Evolutionary conservation across 1,140 invertebrate species (phyloP).

Genomic region (Drosophila quadrilineata): DNA sequence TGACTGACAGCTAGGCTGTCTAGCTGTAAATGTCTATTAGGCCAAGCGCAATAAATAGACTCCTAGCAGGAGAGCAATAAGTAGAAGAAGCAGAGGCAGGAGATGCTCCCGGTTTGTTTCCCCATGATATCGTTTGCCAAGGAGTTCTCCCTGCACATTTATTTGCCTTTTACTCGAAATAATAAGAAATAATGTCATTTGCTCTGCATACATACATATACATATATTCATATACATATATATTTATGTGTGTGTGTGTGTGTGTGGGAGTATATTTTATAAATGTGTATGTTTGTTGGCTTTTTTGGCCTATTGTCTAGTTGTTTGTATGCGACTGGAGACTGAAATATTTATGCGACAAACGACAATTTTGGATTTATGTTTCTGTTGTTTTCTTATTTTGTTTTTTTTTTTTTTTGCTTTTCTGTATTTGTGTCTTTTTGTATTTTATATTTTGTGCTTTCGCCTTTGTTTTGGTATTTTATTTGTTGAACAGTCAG

Average conservation of each 20-base stretch:
- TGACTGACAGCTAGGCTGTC: neutral
- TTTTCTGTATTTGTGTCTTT: too few relatives aligned
- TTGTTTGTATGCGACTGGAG: constrained; percentile 9
- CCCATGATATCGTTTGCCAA: too few relatives aligned
- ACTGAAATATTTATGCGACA: constrained; percentile 79
- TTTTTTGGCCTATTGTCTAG: constrained; percentile 58
- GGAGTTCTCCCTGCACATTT: constrained; percentile 57
- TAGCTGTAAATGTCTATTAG: constrained; percentile 10
- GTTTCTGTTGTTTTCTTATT: constrained; percentile 24
- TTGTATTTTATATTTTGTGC: too few relatives aligned
- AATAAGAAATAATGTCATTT: constrained; percentile 77
- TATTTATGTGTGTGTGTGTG: too few relatives aligned
- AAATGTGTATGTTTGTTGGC: too few relatives aligned
- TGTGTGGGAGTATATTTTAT: too few relatives aligned
- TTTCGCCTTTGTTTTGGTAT: too few relatives aligned
- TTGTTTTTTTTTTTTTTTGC: neutral
- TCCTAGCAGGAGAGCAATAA: too few relatives aligned
- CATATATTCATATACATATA: too few relatives aligned
- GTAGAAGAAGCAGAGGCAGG: neutral
- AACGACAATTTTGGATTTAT: constrained; percentile 79
- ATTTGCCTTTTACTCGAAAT: constrained; percentile 71
- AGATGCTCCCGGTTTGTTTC: too few relatives aligned
- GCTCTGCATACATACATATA: constrained; percentile 25
- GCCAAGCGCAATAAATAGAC: constrained; percentile 1
- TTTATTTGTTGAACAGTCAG: too few relatives aligned